Evolutionary conservation across 2,797 vertebrate genomes (phyloP).

Genomic region (Chrysolophus pictus): DNA sequence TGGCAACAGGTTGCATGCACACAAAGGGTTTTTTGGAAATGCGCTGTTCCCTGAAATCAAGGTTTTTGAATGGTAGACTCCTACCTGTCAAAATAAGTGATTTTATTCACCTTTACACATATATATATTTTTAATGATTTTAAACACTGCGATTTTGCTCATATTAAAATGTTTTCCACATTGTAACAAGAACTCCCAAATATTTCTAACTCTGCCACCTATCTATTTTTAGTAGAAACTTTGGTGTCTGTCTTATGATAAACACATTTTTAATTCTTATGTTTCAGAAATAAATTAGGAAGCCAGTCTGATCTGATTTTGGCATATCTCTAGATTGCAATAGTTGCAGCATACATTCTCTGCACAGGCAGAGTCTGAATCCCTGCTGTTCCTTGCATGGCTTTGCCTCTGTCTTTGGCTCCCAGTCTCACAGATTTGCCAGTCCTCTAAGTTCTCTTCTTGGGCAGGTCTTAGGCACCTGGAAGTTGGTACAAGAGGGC

Average conservation of each 20-base stretch:
- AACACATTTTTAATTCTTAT: not conserved
- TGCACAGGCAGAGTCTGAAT: not conserved
- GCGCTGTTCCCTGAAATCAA: constrained; percentile 27
- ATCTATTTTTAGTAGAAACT: not conserved
- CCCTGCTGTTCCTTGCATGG: not conserved
- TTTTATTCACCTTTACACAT: not conserved
- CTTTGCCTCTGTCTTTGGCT: not conserved
- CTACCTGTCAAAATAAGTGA: constrained; percentile 32
- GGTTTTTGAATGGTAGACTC: constrained; percentile 36
- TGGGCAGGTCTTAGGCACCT: not conserved
- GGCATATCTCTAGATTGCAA: not conserved
- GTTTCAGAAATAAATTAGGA: constrained; percentile 3
- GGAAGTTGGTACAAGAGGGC: not conserved
- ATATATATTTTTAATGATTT: not conserved
- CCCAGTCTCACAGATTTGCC: not conserved
- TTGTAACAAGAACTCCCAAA: constrained; percentile 6
- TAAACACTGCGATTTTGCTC: not conserved
- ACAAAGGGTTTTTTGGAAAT: constrained; percentile 28
- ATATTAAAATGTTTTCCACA: constrained; percentile 19
- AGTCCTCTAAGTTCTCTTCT: not conserved
- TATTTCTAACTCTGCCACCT: not conserved
- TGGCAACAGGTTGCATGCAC: constrained; percentile 1
- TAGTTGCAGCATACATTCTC: not conserved
- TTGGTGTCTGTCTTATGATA: not conserved
- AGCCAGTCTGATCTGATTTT: not conserved